These are phyloP conservation scores for Zygogramma bicolorata DNA, from an alignment of 2,888 invertebrate species.

Conservation along the genomic window DNA sequence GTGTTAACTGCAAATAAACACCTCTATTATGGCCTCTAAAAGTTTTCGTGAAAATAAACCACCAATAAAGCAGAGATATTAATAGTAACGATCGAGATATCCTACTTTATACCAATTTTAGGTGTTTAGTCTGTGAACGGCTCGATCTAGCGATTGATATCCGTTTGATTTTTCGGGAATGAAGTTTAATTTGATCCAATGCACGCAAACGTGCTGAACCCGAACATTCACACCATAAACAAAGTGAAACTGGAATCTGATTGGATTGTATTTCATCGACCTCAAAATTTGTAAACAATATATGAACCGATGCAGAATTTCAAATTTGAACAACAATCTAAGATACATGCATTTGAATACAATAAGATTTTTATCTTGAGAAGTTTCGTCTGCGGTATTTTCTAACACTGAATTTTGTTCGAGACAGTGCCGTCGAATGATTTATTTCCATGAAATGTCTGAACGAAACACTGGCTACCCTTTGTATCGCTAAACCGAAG, in stretches of 20 bases:
- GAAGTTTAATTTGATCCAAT: neutral
- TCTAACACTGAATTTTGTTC: constrained; percentile 6
- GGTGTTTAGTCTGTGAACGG: neutral
- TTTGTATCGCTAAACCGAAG: neutral
- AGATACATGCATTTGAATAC: constrained; percentile 10
- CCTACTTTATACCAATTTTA: neutral
- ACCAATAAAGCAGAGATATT: neutral
- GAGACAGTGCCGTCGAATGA: neutral
- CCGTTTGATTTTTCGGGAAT: neutral
- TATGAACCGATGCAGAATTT: neutral
- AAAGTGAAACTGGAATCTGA: neutral
- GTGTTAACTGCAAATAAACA: neutral
- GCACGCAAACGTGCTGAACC: neutral
- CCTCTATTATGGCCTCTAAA: neutral
- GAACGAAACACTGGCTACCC: neutral
- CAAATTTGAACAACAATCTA: constrained; percentile 7
- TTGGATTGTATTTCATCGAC: constrained; percentile 2
- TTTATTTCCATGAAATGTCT: neutral
- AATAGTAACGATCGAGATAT: neutral
- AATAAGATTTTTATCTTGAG: constrained; percentile 1
- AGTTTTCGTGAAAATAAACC: constrained; percentile 1
- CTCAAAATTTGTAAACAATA: constrained; percentile 10
- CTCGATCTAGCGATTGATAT: neutral
- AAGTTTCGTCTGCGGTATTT: constrained; percentile 12
- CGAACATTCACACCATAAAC: neutral